phyloP scores from a whole-genome alignment of 53 echinoderm and acorn worm genomes.

The Luidia sarsii region DNA sequence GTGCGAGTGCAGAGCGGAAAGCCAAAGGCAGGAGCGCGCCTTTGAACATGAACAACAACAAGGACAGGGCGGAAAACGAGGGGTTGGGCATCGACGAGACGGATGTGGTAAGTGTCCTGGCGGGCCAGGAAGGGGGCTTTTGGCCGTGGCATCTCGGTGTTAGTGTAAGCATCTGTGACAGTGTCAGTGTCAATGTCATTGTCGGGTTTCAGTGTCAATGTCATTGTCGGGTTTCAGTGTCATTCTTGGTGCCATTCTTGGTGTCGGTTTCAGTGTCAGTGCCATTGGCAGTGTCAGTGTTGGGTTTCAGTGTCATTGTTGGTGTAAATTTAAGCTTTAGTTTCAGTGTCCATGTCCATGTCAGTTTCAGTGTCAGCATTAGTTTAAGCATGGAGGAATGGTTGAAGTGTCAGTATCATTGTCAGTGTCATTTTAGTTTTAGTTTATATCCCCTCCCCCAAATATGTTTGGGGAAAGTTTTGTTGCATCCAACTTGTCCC shows the following conservation, averaged over 20 bases:
- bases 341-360: too few species aligned
- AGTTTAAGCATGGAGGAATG: too few species aligned
- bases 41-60: constrained; percentile 22
- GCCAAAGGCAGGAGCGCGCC: background rate
- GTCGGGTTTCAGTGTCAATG: background rate
- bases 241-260: background rate
- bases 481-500: too few species aligned
- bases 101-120: background rate
- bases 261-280: background rate
- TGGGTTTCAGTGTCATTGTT: too few species aligned
- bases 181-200: background rate
- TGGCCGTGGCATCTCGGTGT: background rate
- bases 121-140: background rate
- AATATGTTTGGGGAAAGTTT: too few species aligned
- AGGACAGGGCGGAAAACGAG: background rate
- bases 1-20: background rate
- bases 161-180: background rate
- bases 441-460: too few species aligned
- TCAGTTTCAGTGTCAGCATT: too few species aligned
- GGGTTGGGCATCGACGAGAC: background rate
- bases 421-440: too few species aligned
- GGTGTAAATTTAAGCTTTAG: too few species aligned
- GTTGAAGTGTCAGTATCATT: too few species aligned
- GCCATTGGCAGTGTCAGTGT: too few species aligned
- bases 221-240: background rate